These are phyloP conservation scores for Lordiphosa andalusiaca DNA, from an alignment of 2,888 invertebrate genomes.

Conservation along the genomic window DNA sequence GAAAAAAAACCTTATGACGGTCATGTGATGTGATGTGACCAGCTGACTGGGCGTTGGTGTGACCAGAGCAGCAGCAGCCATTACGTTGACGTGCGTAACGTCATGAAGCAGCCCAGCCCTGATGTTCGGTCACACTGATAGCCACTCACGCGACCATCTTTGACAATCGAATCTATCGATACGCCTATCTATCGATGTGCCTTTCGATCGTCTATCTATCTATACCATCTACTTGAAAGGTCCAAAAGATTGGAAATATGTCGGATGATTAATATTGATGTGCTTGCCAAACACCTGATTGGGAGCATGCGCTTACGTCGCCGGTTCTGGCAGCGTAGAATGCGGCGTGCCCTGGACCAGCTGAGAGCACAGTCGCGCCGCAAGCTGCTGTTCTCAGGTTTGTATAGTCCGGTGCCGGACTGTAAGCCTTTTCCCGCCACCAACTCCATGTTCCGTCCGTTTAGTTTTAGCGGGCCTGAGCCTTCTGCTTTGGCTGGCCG, in stretches of 20 bases:
- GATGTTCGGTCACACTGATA: too few species aligned
- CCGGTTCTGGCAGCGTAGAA: slow-evolving; percentile 60
- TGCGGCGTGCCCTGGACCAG: slow-evolving; percentile 61
- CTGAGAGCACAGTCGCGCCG: slow-evolving; percentile 55
- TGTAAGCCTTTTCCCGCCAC: background rate
- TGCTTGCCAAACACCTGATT: background rate
- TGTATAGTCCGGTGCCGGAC: background rate
- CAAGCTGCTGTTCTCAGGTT: slow-evolving; percentile 42
- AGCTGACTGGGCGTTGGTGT: slow-evolving; percentile 13
- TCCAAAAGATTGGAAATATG: too few species aligned
- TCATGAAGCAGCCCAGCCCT: background rate
- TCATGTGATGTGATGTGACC: slow-evolving; percentile 76
- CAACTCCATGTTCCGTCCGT: background rate
- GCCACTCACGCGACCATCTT: too few species aligned
- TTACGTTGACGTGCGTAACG: background rate
- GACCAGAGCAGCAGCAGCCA: background rate
- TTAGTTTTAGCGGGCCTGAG: slow-evolving; percentile 30
- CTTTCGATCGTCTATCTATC: too few species aligned
- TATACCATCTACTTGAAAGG: too few species aligned
- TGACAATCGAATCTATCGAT: too few species aligned
- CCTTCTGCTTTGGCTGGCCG: slow-evolving; percentile 47
- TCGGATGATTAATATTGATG: too few species aligned
- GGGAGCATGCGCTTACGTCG: slow-evolving; percentile 55
- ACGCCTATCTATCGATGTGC: too few species aligned
- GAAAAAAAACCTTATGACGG: slow-evolving; percentile 77